Conservation (phyloP, 2,113 vertebrate species). For the Bubo scandiacus region DNA sequence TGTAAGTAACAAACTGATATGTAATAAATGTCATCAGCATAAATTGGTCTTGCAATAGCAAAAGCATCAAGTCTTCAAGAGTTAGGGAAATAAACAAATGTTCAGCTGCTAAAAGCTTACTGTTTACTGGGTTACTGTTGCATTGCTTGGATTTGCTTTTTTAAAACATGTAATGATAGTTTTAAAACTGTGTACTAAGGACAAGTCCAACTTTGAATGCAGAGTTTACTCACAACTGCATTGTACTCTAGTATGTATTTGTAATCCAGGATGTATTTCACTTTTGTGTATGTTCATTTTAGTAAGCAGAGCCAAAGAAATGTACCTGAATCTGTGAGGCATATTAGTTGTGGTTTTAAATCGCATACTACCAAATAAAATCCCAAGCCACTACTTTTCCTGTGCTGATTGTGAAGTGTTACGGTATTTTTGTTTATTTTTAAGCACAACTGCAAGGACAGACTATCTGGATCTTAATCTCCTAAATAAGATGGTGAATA, state of each 20-base stretch:
- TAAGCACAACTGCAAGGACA: neutral
- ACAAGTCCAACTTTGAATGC: neutral
- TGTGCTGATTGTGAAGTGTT: neutral
- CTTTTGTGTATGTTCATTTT: neutral
- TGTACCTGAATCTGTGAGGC: neutral
- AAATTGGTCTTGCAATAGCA: neutral
- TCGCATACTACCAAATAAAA: neutral
- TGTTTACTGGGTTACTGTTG: neutral
- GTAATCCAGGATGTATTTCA: neutral
- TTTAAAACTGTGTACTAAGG: neutral
- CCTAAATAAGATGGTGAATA: neutral
- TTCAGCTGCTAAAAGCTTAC: neutral
- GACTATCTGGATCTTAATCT: neutral
- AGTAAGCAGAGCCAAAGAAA: slow-evolving; percentile 7
- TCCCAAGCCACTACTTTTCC: neutral
- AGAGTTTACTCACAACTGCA: neutral
- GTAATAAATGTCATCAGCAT: neutral
- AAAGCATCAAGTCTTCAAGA: neutral
- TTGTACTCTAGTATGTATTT: neutral
- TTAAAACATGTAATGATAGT: neutral
- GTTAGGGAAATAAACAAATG: neutral
- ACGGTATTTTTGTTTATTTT: neutral
- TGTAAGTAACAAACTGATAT: neutral
- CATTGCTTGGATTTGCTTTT: neutral
- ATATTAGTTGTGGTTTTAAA: neutral